Evolutionary conservation across 2,888 invertebrate genomes (phyloP), one percentile per base, ranked within the genome.

Genomic region (Cephonodes hylas): DNA sequence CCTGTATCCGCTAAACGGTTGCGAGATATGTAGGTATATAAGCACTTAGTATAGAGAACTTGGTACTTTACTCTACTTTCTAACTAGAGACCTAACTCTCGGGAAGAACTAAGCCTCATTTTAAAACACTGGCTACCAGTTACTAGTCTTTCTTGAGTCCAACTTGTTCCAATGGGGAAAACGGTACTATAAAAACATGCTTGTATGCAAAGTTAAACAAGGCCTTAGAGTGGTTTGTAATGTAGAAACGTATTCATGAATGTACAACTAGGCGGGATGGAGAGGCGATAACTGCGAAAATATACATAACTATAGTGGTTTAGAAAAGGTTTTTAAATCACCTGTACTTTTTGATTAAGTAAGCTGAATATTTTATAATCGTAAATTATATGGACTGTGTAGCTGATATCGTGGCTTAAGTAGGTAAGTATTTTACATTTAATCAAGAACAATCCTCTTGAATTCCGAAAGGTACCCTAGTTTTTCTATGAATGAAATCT

Each of bases 151-250:
- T 10, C 31, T 53, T 53, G 27, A 31, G 27, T 53, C 5, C 18
- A 31, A 53, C 53, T 18, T 18, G 53, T 53, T 53, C 18, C 3
- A 53, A 53, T 27, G 27, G 8, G 53, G 31, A 53, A 31, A 31
- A 53, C 38, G 31, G 31, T 53, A 53, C 31, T 31, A 27, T 48
- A 48, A 53, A 53, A 53, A 53, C 53, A 18, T 31, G 31, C 53
- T 53, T 53, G 53, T 53, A 53, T 22, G 59, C 48, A 62, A 62
- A 64, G 57, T 42, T 59, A 58, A 60, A 62, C 62, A 53, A 23
- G 22, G 22, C 42, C 42, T 38, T 38, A 27, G 27, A 53, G 53
- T 53, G 31, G 53, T 53, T 53, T 53, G 53, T 60, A 53, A 42
- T 20, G 42, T 44, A 56, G 42, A 58, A 61, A 34, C 34, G 23